A percentile compares a stretch with the other conserved stretches of the same genome.
Conservation (phyloP, 2,797 vertebrate genomes). For the Myotis pilosus region DNA sequence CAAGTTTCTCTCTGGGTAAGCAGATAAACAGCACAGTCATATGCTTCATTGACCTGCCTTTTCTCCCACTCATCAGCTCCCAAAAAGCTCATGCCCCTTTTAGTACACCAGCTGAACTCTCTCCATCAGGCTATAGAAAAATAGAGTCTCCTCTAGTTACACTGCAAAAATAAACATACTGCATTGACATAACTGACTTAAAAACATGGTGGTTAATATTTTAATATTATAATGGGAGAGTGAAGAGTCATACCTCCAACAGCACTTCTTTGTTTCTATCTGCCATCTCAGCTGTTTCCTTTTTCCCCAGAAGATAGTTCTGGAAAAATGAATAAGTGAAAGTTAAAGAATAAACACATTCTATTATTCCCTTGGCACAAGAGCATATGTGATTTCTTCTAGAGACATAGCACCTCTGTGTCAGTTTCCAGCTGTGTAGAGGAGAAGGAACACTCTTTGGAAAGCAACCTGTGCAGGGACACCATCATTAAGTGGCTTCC, state of each 20-base stretch:
- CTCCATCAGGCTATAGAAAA: not conserved
- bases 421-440: not conserved
- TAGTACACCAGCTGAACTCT: not conserved
- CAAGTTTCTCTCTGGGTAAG: not conserved
- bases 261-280: constrained; percentile 98
- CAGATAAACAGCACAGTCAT: not conserved
- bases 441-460: not conserved
- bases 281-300: constrained; percentile 97
- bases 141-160: not conserved
- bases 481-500: not conserved
- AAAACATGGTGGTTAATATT: not conserved
- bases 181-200: not conserved
- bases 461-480: not conserved
- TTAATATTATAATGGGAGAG: not conserved
- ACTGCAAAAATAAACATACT: not conserved
- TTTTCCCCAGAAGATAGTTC: constrained; percentile 97
- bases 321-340: constrained; percentile 78
- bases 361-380: not conserved
- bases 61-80: not conserved
- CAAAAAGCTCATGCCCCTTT: not conserved
- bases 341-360: constrained; percentile 50
- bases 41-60: not conserved
- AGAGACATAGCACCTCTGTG: not conserved
- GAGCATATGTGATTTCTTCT: not conserved
- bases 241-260: constrained; percentile 88